Percentiles rank a stretch among this genome's conserved stretches.
phyloP scores from a whole-genome alignment of 2,797 vertebrate species.

The Diceros bicornis region DNA sequence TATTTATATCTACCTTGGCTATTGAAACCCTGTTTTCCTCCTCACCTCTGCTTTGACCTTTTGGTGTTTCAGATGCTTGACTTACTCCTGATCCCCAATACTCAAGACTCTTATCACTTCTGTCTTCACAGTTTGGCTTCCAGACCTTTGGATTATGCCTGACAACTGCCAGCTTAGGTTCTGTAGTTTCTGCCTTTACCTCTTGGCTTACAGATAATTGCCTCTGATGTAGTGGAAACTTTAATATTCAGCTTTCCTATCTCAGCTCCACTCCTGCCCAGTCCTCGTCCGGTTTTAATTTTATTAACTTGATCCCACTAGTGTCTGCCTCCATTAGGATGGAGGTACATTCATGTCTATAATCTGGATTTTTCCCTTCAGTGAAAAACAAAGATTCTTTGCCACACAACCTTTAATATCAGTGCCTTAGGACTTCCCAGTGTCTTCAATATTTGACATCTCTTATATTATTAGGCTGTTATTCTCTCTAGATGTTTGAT shows the following conservation, averaged over 20 bases:
- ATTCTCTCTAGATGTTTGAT: not conserved
- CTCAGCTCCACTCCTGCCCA: not conserved
- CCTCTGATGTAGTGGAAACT: not conserved
- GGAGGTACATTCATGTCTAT: not conserved
- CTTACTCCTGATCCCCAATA: not conserved
- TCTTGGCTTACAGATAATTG: not conserved
- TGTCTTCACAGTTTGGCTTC: not conserved
- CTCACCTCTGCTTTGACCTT: not conserved
- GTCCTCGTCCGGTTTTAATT: not conserved
- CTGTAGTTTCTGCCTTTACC: not conserved
- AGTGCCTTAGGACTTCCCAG: not conserved
- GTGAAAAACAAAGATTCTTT: not conserved
- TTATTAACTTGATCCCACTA: not conserved
- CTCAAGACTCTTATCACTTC: not conserved
- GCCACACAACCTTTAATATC: rapidly evolving
- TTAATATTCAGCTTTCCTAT: not conserved
- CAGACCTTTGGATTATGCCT: not conserved
- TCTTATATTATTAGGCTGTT: not conserved
- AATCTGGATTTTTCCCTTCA: not conserved
- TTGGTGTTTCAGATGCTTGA: not conserved
- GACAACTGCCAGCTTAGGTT: not conserved
- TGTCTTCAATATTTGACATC: not conserved
- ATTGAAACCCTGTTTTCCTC: not conserved
- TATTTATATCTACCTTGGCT: not conserved
- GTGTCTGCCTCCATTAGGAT: not conserved